phyloP scores from a whole-genome alignment of 1,140 invertebrate species.

The Drosophila bifasciata region DNA sequence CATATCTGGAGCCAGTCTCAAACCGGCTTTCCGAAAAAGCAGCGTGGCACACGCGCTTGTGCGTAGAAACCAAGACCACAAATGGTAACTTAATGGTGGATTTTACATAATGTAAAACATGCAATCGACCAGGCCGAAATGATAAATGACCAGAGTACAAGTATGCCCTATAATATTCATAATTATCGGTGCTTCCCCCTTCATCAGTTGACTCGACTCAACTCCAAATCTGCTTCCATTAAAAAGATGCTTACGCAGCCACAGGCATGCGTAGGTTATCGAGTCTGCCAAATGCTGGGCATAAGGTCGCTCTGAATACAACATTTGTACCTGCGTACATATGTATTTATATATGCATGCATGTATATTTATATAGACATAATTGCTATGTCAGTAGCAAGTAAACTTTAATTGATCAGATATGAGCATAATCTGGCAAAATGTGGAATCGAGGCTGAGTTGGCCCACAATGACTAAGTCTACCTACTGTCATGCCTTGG shows the following conservation, averaged over 20 bases:
- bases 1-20: no score
- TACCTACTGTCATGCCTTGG: background rate
- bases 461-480: conserved; percentile 18
- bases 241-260: conserved; percentile 27
- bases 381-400: conserved; percentile 48
- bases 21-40: conserved; percentile 41
- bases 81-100: conserved; percentile 43
- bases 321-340: conserved; percentile 1
- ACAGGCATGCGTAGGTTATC: conserved; percentile 36
- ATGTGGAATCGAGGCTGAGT: conserved; percentile 2
- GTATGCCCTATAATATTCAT: conserved; percentile 45
- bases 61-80: conserved; percentile 18
- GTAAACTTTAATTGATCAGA: conserved; percentile 68
- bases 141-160: conserved; percentile 57
- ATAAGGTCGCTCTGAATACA: conserved; percentile 44
- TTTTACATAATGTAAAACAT: conserved; percentile 59
- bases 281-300: conserved; percentile 26
- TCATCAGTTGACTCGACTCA: no score
- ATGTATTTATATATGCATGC: conserved; percentile 15
- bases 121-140: conserved; percentile 39
- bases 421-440: conserved; percentile 38
- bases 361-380: conserved; percentile 6
- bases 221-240: conserved; percentile 28
- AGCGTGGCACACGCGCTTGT: conserved; percentile 46
- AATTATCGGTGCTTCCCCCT: conserved; percentile 7